A percentile compares a stretch with the other conserved stretches of the same genome.
Evolutionary conservation across 2,888 invertebrate genomes (phyloP).

Genomic region (Lymantria monacha): DNA sequence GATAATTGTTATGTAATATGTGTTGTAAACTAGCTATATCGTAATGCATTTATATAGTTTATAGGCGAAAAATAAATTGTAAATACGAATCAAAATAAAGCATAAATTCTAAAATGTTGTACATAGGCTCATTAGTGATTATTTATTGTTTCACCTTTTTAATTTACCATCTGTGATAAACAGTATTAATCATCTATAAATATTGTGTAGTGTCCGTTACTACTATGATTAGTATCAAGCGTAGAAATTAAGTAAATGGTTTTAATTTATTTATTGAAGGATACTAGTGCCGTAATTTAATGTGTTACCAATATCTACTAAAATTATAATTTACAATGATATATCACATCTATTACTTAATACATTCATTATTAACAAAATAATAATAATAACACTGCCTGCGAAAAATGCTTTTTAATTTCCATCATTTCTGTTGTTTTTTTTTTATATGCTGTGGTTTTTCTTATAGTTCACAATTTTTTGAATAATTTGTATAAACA

Average conservation of each 20-base stretch:
- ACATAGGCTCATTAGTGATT: conserved; percentile 58
- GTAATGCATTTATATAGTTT: conserved; percentile 38
- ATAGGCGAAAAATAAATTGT: conserved; percentile 49
- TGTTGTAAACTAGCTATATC: conserved; percentile 24
- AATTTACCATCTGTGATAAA: conserved; percentile 65
- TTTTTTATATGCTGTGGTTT: too few relatives aligned
- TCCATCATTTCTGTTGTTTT: too few relatives aligned
- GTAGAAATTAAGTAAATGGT: too few relatives aligned
- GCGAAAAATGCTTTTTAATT: too few relatives aligned
- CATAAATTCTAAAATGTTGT: conserved; percentile 79
- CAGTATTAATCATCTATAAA: conserved; percentile 47
- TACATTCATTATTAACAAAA: too few relatives aligned
- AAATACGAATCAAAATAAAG: conserved; percentile 66
- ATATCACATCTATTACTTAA: too few relatives aligned
- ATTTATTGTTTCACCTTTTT: conserved; percentile 43
- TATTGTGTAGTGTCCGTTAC: conserved; percentile 29
- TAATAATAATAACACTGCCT: too few relatives aligned
- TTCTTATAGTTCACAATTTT: too few relatives aligned
- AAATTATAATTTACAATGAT: too few relatives aligned
- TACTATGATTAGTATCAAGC: background rate
- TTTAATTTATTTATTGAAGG: background rate
- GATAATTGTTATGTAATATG: conserved; percentile 18
- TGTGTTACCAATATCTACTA: too few relatives aligned
- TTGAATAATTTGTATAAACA: too few relatives aligned
- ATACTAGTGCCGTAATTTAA: too few relatives aligned